Conservation (phyloP, 2,888 invertebrate genomes). For the Drosophila maculinotata region DNA sequence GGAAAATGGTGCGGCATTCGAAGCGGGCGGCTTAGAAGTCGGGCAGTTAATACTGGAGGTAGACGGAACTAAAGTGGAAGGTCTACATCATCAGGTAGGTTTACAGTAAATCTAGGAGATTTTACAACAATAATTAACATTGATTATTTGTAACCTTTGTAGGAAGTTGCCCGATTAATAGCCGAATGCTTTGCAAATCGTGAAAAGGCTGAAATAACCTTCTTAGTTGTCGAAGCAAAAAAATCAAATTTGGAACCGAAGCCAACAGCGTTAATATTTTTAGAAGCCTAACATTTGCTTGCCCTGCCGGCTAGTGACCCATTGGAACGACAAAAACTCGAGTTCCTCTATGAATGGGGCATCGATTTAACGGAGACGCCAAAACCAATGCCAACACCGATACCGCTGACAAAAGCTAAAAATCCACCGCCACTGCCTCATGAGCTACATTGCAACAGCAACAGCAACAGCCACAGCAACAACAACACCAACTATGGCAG, state of each 20-base stretch:
- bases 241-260: slow-evolving; percentile 96
- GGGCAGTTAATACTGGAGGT: slow-evolving; percentile 97
- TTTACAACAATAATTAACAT: background rate
- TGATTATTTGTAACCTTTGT: slow-evolving; percentile 8
- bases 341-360: slow-evolving; percentile 84
- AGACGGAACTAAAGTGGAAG: slow-evolving; percentile 92
- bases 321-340: slow-evolving; percentile 83
- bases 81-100: slow-evolving; percentile 90
- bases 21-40: slow-evolving; percentile 96
- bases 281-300: slow-evolving; percentile 96
- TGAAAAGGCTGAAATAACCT: slow-evolving; percentile 94
- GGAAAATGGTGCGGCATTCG: slow-evolving; percentile 97
- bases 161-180: slow-evolving; percentile 95
- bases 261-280: slow-evolving; percentile 94
- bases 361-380: slow-evolving; percentile 85
- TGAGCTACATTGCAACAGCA: slow-evolving; percentile 59
- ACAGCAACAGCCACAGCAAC: slow-evolving; percentile 45
- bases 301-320: slow-evolving; percentile 92
- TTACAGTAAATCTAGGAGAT: background rate
- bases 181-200: slow-evolving; percentile 97
- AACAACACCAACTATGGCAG: slow-evolving; percentile 47
- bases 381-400: slow-evolving; percentile 84
- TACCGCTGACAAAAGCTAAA: slow-evolving; percentile 83
- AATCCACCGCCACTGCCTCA: slow-evolving; percentile 85
- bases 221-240: slow-evolving; percentile 96